Base-by-base conservation (phyloP, 2,888 invertebrate species). In the Peribatodes rhomboidaria region DNA sequence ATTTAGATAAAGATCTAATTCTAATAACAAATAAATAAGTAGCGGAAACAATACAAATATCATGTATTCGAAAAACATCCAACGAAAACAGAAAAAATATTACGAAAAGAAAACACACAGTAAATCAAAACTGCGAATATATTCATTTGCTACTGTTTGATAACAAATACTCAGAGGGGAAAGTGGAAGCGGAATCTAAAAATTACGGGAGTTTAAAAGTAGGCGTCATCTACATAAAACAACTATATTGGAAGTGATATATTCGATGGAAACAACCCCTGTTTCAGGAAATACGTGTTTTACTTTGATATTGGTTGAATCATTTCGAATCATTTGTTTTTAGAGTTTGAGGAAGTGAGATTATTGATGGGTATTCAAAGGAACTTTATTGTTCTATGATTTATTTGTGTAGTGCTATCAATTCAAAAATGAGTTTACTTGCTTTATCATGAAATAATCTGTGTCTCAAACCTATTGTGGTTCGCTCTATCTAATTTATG, bases 191-290 rank as follows among this genome's bases (percentile, higher is more conserved):
- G 93, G 92, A 92, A 92, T 86, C 82, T 89, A 91, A 92, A 92
- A 92, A 92, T 93, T 93, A 93, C 88, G 89, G 83, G 90, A 91
- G 92, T 93, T 93, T 93, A 93, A 92, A 93, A 93, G 90, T 92
- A 91, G 92, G 88, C 86, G 77, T 73, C 85, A 90, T 93, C 92
- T 90, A 87, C 93, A 93, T 92, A 87, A 90, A 93, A 92, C 87
- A 87, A 90, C 90, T 88, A 89, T 91, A 86, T 87, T 80, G 85
- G 85, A 85, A 86, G 86, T 92, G 90, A 93, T 91, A 87, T 89
- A 90, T 82, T 82, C 74, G 67, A 75, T 52, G 65, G 66, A 68
- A 65, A 69, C 78, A 78, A 82, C 85, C 89, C 85, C 31, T 20
- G 52, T 41, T 39, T 22, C 55, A 39, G 65, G 65, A 65, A 61